A percentile compares a stretch with the other conserved stretches of the same genome.
Evolutionary conservation across 2,113 vertebrate genomes (phyloP).

Genomic region (Chionodraco myersi): DNA sequence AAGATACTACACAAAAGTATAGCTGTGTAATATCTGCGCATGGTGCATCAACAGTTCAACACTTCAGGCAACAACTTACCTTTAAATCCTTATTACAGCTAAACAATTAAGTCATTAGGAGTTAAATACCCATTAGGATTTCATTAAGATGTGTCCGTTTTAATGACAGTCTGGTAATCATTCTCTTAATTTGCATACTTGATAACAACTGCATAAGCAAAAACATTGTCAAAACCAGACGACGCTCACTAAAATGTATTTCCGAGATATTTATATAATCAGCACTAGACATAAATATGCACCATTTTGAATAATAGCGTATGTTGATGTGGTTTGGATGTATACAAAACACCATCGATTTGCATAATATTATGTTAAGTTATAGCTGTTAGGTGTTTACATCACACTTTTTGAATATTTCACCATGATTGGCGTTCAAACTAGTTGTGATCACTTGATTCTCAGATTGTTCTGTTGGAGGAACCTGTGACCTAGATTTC

Average conservation of each 20-base stretch:
- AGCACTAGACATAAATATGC: not conserved
- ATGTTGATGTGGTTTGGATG: not conserved
- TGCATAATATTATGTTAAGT: not conserved
- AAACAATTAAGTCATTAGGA: conserved; percentile 10
- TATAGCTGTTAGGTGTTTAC: not conserved
- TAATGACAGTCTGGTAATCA: not conserved
- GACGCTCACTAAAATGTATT: not conserved
- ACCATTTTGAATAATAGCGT: not conserved
- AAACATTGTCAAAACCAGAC: not conserved
- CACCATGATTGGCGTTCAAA: not conserved
- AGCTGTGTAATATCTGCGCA: too few species aligned
- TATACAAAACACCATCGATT: not conserved
- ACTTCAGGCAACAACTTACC: not conserved
- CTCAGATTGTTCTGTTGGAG: too few species aligned
- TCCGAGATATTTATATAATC: not conserved
- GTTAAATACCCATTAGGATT: not conserved
- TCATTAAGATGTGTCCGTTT: conserved; percentile 1
- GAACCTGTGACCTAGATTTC: too few species aligned
- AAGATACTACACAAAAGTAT: too few species aligned
- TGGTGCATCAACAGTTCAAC: not conserved
- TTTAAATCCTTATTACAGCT: not conserved
- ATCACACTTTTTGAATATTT: not conserved
- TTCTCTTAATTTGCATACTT: not conserved
- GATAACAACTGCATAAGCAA: not conserved
- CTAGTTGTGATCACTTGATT: too few species aligned